These are phyloP conservation scores for Heliconius hermathena DNA, from an alignment of 1,140 invertebrate genomes.

Conservation along the genomic window DNA sequence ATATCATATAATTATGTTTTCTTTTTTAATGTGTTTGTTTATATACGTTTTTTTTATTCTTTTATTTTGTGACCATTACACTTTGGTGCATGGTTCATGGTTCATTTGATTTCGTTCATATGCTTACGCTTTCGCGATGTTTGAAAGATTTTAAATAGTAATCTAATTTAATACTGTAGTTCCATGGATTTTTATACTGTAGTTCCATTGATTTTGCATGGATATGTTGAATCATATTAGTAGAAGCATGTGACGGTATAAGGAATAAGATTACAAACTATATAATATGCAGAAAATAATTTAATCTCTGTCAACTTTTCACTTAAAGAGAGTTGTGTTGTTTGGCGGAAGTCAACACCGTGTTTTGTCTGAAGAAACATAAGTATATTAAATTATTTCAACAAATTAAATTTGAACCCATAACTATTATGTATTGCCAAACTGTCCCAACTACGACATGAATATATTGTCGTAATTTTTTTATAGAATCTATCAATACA, in stretches of 20 bases:
- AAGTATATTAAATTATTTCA: too few relatives aligned
- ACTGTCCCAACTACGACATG: neutral
- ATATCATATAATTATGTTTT: neutral
- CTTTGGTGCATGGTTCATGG: conserved; percentile 21
- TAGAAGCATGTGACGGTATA: neutral
- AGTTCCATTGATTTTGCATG: neutral
- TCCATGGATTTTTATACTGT: neutral
- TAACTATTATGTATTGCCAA: neutral
- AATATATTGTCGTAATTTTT: too few relatives aligned
- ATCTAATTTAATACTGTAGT: neutral
- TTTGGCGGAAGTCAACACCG: too few relatives aligned
- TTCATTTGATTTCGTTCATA: conserved; percentile 22
- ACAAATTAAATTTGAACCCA: neutral
- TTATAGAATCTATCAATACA: too few relatives aligned
- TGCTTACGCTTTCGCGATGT: conserved; percentile 13
- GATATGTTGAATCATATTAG: neutral
- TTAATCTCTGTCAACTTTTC: too few relatives aligned
- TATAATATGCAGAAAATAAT: too few relatives aligned
- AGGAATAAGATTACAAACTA: neutral
- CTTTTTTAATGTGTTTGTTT: neutral
- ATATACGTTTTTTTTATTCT: conserved; percentile 6
- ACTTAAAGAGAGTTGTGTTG: too few relatives aligned
- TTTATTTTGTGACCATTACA: conserved; percentile 14
- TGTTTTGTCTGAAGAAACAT: too few relatives aligned
- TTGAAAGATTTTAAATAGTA: neutral